Base-by-base conservation (phyloP, 1,140 invertebrate genomes). In the Caerostris darwini region DNA sequence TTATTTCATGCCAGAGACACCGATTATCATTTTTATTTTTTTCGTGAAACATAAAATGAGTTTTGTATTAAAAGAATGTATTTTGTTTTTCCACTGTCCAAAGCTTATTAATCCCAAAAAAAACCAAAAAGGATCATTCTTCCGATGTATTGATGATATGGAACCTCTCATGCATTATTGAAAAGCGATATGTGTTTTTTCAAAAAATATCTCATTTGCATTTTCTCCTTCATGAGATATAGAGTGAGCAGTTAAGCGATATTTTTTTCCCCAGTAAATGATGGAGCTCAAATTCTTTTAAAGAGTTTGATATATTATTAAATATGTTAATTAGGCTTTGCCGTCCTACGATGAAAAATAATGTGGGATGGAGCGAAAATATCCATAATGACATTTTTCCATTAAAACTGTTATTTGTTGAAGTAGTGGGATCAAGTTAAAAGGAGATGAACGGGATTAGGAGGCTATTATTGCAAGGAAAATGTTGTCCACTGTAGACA, bases 301-400 rank as follows among this genome's bases (percentile, higher is more conserved):
- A 77, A 77, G 69, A 50, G 50, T 50, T 77, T 77, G 69, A 50
- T 4, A 77, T 53, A 77, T 77, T 77, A 77, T 77, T 77, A 77
- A 77, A 50, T 77, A 77, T 77, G 69, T 12, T 77, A 77, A 77
- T 77, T 12, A 77, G 69, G 34, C 12, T 77, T 53, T 77, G 61
- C 5, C 34, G 19, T 7, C 34, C 3, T 8, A 8, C 19, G 12
- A 50, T 8, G 19, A 71, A 34, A 50, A 34, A 12, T 53, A 77
- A 77, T 4, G n/a, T n/a, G 34, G 5, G 7, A 34, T 77, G 34
- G 34, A 12, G 34, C 50, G 69, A 10, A 77, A 77, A 77, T 77
- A 77, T 77, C 69, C 34, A 77, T 77, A 50, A 77, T 77, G 50
- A 34, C 34, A 50, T 34, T 77, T 77, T 50, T 50, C 34, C 69